Conservation (phyloP, 2,113 vertebrate genomes). For the Callithrix jacchus region DNA sequence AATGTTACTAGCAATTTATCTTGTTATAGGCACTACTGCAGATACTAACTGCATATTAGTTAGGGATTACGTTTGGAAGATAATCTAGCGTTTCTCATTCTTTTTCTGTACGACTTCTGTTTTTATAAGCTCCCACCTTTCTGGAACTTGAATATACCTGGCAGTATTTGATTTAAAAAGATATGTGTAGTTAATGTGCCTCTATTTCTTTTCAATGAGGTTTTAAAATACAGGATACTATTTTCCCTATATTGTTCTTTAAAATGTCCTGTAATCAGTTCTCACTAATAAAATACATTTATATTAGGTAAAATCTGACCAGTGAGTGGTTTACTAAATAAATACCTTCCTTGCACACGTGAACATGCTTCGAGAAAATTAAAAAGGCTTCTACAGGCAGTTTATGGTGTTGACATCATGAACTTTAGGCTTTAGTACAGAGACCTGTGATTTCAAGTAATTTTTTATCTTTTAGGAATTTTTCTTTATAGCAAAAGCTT, state of each 20-base stretch:
- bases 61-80: background rate
- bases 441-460: background rate
- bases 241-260: background rate
- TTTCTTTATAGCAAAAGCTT: constrained; percentile 44
- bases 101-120: background rate
- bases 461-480: constrained; percentile 5
- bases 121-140: background rate
- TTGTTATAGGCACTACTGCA: constrained; percentile 13
- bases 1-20: constrained; percentile 1
- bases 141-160: constrained; percentile 30
- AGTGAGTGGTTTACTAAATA: constrained; percentile 28
- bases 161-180: background rate
- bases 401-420: background rate
- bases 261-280: constrained; percentile 40
- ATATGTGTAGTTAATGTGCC: background rate
- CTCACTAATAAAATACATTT: constrained; percentile 29
- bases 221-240: constrained; percentile 11
- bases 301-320: background rate
- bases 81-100: background rate
- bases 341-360: background rate
- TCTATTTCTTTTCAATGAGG: constrained; percentile 9
- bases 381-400: constrained; percentile 1
- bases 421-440: constrained; percentile 47
- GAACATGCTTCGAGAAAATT: constrained; percentile 41
- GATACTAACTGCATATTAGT: background rate